Conservation (phyloP, 2,797 vertebrate genomes). For the Poecilia velifera region DNA sequence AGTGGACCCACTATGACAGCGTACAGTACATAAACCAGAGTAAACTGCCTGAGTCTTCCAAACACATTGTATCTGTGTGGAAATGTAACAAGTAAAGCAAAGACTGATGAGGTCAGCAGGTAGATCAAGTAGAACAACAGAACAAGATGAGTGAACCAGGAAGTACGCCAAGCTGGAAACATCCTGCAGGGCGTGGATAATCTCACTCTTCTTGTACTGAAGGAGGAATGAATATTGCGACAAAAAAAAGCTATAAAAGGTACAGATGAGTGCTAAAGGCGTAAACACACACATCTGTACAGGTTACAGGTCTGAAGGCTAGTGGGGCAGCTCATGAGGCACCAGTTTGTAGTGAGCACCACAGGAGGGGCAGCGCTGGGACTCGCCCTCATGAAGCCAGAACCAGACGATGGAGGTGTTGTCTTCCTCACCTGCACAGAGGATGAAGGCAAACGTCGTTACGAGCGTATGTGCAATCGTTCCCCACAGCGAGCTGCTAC, state of each 20-base stretch:
- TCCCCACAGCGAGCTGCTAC: neutral
- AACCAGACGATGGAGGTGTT: constrained; percentile 89
- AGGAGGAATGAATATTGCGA: constrained; percentile 6
- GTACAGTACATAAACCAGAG: neutral
- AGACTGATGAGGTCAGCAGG: constrained; percentile 28
- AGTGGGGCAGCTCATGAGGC: constrained; percentile 83
- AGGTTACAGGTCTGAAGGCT: constrained; percentile 12
- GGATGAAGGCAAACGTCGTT: constrained; percentile 71
- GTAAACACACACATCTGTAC: neutral
- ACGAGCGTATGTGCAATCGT: neutral
- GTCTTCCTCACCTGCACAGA: constrained; percentile 87
- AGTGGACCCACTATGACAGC: neutral
- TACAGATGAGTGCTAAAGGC: neutral
- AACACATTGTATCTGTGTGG: constrained; percentile 4
- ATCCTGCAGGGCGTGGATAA: neutral
- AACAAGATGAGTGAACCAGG: neutral
- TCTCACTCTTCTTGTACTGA: neutral
- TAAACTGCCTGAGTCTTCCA: neutral
- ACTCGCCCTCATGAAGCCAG: constrained; percentile 89
- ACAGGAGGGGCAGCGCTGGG: constrained; percentile 90
- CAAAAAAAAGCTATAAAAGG: neutral
- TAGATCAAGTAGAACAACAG: constrained; percentile 36
- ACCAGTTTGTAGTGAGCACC: constrained; percentile 90
- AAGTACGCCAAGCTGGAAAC: neutral
- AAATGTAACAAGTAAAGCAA: constrained; percentile 40